phyloP scores from a whole-genome alignment of 2,888 invertebrate genomes.

The Pseudanteris insignis region DNA sequence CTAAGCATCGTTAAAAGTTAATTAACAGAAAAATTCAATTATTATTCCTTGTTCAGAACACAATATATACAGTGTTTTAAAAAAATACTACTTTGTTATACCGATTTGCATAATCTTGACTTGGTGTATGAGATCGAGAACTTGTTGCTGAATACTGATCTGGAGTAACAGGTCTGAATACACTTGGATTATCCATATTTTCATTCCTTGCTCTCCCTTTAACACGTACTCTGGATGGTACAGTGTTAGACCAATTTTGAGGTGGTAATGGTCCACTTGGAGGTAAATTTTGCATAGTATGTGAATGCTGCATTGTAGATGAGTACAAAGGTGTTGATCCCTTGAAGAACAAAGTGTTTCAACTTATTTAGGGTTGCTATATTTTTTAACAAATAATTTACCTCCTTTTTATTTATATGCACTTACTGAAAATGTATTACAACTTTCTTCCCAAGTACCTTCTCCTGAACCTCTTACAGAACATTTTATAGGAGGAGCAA shows the following conservation, averaged over 20 bases:
- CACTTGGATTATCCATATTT: conserved; percentile 64
- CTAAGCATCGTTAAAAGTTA: no score
- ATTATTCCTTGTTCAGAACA: not conserved
- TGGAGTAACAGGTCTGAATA: conserved; percentile 66
- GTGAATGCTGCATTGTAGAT: conserved; percentile 57
- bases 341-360: conserved; percentile 46
- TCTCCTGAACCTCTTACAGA: conserved; percentile 65
- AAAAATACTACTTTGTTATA: conserved; percentile 27
- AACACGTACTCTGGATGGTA: conserved; percentile 72
- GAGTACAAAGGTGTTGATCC: conserved; percentile 54
- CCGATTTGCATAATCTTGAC: conserved; percentile 60
- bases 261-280: conserved; percentile 64
- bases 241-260: conserved; percentile 72
- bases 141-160: conserved; percentile 66
- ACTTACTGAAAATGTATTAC: conserved; percentile 67
- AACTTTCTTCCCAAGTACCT: conserved; percentile 70
- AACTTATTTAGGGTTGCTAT: no score
- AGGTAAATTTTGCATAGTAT: conserved; percentile 59
- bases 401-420: no score
- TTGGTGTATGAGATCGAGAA: conserved; percentile 65
- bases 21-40: conserved; percentile 1
- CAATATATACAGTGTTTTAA: no score
- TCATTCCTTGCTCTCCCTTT: conserved; percentile 72
- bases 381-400: conserved; percentile 8
- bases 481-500: conserved; percentile 54